These are phyloP conservation scores for Ursus arctos DNA, from an alignment of 2,113 vertebrate genomes.

Conservation along the genomic window DNA sequence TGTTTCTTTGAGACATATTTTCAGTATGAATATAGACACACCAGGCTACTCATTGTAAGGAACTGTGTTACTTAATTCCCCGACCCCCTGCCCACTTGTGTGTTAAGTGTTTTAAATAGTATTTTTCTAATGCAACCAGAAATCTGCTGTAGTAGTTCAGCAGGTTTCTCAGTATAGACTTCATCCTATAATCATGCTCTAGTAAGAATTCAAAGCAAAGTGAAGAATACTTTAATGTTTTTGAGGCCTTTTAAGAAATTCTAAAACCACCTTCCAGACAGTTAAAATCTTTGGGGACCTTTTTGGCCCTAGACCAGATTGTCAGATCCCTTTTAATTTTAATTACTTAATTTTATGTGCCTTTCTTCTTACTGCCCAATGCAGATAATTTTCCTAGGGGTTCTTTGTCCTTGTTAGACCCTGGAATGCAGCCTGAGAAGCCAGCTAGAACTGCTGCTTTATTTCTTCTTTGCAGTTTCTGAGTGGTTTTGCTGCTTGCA, in stretches of 20 bases:
- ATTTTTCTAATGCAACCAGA: background rate
- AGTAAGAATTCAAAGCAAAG: constrained; percentile 19
- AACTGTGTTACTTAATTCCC: background rate
- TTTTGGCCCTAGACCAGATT: background rate
- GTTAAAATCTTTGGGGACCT: background rate
- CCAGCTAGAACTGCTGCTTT: background rate
- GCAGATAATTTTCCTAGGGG: background rate
- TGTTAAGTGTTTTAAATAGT: background rate
- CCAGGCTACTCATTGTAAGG: background rate
- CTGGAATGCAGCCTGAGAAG: background rate
- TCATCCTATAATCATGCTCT: background rate
- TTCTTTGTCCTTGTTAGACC: background rate
- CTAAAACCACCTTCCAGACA: background rate
- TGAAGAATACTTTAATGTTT: background rate
- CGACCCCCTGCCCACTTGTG: accelerated
- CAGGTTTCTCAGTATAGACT: background rate
- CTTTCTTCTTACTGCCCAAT: background rate
- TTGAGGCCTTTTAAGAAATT: background rate
- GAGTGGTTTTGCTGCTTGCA: background rate
- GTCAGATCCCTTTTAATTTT: constrained; percentile 1
- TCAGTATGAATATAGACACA: background rate
- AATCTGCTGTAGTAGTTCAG: background rate
- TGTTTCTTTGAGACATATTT: background rate
- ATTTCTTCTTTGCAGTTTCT: background rate
- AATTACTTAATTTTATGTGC: background rate